phyloP scores from a whole-genome alignment of 1,140 invertebrate genomes.

The Pissodes strobi region DNA sequence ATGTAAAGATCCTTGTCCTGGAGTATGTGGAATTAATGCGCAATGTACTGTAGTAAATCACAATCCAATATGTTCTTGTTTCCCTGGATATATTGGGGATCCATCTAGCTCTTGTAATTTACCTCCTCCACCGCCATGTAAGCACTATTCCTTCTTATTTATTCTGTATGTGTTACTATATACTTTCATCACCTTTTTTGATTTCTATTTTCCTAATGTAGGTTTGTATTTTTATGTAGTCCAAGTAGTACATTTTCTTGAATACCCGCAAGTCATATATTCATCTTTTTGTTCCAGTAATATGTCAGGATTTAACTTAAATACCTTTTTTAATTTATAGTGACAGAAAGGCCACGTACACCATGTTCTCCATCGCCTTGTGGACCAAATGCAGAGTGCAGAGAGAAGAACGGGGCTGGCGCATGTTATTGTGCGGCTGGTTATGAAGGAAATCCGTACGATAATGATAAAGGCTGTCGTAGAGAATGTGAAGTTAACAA shows the following conservation, averaged over 20 bases:
- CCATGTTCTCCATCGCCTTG: slow-evolving; percentile 79
- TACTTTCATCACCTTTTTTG: not conserved
- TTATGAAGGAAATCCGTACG: slow-evolving; percentile 78
- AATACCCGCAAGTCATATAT: no score
- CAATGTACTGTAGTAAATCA: slow-evolving; percentile 79
- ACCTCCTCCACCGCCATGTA: slow-evolving; percentile 56
- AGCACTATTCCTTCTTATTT: slow-evolving; percentile 32
- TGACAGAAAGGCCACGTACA: slow-evolving; percentile 49
- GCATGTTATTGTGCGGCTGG: slow-evolving; percentile 76
- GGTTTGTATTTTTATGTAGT: not conserved
- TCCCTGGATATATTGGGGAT: slow-evolving; percentile 76
- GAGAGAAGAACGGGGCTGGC: slow-evolving; percentile 73
- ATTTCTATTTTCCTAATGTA: not conserved
- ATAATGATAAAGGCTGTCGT: slow-evolving; percentile 65
- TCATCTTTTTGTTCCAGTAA: not conserved
- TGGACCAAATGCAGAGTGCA: slow-evolving; percentile 78
- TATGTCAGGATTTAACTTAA: not conserved
- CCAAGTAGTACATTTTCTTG: not conserved
- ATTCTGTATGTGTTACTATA: not conserved
- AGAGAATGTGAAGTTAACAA: slow-evolving; percentile 75
- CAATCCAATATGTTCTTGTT: slow-evolving; percentile 71
- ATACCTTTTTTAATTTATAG: slow-evolving; percentile 44
- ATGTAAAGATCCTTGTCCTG: slow-evolving; percentile 79
- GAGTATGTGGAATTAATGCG: slow-evolving; percentile 75
- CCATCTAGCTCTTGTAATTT: slow-evolving; percentile 66